Conservation (phyloP, 2,113 vertebrate genomes). For the Pelvicachromis taeniatus region DNA sequence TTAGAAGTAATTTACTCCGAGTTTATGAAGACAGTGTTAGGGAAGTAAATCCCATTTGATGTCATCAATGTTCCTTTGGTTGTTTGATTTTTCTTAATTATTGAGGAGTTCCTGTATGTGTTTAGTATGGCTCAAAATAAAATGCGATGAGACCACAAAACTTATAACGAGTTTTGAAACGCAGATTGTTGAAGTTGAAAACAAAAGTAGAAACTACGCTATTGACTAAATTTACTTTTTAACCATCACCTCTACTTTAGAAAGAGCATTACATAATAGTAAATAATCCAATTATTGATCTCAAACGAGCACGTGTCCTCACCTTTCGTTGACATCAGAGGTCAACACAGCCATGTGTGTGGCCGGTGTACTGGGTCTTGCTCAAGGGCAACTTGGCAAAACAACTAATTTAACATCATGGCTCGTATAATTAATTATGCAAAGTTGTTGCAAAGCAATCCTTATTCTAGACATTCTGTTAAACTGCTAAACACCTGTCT, state of each 20-base stretch:
- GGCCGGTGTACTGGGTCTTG: neutral
- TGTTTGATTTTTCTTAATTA: neutral
- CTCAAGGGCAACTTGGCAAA: neutral
- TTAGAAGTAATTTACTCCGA: neutral
- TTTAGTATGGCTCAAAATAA: neutral
- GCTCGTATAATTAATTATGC: neutral
- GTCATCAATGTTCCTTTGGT: neutral
- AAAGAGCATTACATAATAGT: neutral
- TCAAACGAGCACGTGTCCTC: neutral
- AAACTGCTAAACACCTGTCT: neutral
- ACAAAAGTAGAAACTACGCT: neutral
- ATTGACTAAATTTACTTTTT: neutral
- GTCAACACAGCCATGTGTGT: neutral
- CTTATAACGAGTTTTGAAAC: neutral
- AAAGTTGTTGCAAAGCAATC: neutral
- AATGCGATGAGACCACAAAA: neutral
- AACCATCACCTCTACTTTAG: neutral
- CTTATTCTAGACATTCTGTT: neutral
- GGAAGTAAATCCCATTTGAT: neutral
- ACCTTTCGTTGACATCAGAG: neutral
- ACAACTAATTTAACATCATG: neutral
- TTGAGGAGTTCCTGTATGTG: neutral
- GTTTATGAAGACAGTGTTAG: neutral
- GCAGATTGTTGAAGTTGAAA: neutral
- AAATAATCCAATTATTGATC: neutral